These are phyloP conservation scores for Chionoecetes opilio DNA, from an alignment of 1,140 invertebrate genomes.

Conservation along the genomic window DNA sequence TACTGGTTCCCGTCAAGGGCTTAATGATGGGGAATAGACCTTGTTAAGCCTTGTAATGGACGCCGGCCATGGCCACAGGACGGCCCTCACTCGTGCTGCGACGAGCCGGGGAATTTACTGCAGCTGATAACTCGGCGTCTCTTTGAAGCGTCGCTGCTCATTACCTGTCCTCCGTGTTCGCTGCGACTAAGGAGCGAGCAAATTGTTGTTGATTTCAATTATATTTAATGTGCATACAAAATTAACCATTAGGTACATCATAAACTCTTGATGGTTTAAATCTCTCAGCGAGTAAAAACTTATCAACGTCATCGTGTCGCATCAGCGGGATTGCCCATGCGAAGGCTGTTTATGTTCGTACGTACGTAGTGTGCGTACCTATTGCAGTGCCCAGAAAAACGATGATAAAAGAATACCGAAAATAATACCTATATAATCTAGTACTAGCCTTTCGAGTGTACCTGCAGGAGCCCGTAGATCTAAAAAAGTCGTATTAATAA, in stretches of 20 bases:
- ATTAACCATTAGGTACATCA: background rate
- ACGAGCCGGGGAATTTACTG: background rate
- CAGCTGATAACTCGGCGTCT: background rate
- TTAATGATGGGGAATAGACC: conserved; percentile 19
- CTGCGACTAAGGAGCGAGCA: background rate
- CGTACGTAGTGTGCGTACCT: background rate
- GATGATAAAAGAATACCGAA: too few relatives aligned
- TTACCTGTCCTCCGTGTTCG: background rate
- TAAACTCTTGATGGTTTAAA: background rate
- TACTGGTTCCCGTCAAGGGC: background rate
- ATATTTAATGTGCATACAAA: background rate
- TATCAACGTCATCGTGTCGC: background rate
- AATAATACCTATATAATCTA: too few relatives aligned
- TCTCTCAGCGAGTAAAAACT: background rate
- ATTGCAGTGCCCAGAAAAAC: background rate
- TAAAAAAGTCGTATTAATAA: too few relatives aligned
- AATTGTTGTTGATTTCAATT: background rate
- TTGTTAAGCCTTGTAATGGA: conserved; percentile 20
- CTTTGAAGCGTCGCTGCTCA: background rate
- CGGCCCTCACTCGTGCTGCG: background rate
- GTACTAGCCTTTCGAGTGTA: too few relatives aligned
- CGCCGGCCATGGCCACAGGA: background rate
- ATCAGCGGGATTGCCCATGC: too few relatives aligned
- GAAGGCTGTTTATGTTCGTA: too few relatives aligned
- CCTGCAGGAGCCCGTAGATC: too few relatives aligned